Evolutionary conservation across 2,797 vertebrate species (phyloP).

Genomic region (Spea hammondii): DNA sequence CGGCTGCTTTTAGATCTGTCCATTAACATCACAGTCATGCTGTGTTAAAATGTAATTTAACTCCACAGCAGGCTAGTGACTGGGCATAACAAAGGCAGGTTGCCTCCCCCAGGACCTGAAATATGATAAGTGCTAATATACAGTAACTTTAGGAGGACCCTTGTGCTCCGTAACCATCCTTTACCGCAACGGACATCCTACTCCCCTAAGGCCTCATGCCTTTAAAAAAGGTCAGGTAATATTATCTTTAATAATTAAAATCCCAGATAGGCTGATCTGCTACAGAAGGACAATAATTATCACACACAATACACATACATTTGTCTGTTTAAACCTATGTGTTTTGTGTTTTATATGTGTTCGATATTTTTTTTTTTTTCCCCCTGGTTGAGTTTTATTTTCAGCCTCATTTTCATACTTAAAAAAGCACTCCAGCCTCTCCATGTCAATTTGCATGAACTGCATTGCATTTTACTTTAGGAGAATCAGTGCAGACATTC

Average conservation of each 20-base stretch:
- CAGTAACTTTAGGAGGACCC: constrained; percentile 46
- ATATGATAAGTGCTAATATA: constrained; percentile 39
- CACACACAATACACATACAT: not conserved
- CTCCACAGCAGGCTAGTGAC: constrained; percentile 43
- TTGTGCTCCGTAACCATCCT: constrained; percentile 10
- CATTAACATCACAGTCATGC: constrained; percentile 49
- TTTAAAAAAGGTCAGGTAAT: constrained; percentile 40
- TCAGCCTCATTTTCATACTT: too few species aligned
- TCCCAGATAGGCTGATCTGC: constrained; percentile 13
- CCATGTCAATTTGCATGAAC: too few species aligned
- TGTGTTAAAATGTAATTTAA: constrained; percentile 53
- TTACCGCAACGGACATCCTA: constrained; percentile 27
- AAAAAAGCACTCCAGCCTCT: too few species aligned
- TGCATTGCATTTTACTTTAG: too few species aligned
- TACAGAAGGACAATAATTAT: not conserved
- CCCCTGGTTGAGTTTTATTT: too few species aligned
- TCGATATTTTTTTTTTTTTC: not conserved
- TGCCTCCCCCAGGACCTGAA: constrained; percentile 38
- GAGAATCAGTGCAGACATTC: too few species aligned
- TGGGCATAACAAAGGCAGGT: constrained; percentile 43
- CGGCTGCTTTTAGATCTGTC: constrained; percentile 36
- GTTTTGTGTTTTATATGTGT: not conserved
- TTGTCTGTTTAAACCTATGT: not conserved
- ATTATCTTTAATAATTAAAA: constrained; percentile 51
- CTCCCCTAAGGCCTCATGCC: constrained; percentile 21